Conservation (phyloP, 2,113 vertebrate species). For the Vulpes lagopus region DNA sequence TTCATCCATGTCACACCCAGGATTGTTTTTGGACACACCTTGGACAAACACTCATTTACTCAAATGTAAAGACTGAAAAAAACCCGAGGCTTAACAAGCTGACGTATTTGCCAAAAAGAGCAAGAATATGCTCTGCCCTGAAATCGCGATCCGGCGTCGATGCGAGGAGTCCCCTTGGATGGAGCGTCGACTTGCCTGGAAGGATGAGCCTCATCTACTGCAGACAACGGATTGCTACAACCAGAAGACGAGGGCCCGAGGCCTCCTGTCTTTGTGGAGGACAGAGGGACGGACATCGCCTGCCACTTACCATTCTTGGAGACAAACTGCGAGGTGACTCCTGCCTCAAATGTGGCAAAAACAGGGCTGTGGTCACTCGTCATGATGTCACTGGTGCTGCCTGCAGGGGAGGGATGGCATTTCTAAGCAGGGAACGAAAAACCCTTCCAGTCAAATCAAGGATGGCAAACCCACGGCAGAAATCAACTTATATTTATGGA, state of each 20-base stretch:
- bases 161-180: rapidly evolving
- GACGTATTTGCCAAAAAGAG: neutral
- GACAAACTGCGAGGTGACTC: constrained; percentile 98
- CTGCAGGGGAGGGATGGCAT: constrained; percentile 84
- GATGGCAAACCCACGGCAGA: neutral
- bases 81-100: neutral
- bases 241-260: rapidly evolving
- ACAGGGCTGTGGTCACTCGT: constrained; percentile 98
- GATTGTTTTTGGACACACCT: neutral
- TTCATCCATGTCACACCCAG: too few relatives aligned
- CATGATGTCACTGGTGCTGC: constrained; percentile 96
- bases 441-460: neutral
- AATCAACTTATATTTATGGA: neutral
- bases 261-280: neutral
- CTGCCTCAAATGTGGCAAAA: constrained; percentile 98
- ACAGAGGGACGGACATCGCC: neutral
- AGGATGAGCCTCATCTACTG: rapidly evolving
- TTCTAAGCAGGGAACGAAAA: neutral
- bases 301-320: constrained; percentile 94
- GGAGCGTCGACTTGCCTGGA: rapidly evolving
- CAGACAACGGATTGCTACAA: rapidly evolving
- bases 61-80: neutral
- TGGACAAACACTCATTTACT: neutral
- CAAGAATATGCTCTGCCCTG: neutral
- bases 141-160: neutral